phyloP scores from a whole-genome alignment of 92 coral and sea anemone genomes.

The Porites cylindrica region DNA sequence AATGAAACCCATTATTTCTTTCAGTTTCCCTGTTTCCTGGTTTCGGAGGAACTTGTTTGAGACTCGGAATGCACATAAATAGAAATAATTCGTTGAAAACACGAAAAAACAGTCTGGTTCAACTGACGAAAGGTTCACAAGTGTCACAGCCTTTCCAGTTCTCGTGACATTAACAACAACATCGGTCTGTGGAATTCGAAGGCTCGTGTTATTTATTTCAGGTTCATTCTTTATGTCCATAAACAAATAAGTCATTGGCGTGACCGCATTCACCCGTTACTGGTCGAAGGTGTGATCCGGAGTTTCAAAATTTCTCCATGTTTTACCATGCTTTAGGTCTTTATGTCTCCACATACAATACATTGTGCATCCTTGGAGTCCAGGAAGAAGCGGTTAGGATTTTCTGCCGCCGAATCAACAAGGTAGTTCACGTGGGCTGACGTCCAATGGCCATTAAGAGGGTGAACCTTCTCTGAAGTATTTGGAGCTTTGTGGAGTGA shows the following conservation, averaged over 20 bases:
- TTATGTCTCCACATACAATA: conserved; percentile 50
- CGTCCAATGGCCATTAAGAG: conserved; percentile 63
- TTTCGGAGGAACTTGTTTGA: conserved; percentile 55
- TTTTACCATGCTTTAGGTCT: conserved; percentile 63
- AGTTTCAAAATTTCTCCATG: conserved; percentile 54
- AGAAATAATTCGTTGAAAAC: conserved; percentile 62
- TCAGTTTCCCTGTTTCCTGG: conserved; percentile 65
- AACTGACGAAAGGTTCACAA: conserved; percentile 42
- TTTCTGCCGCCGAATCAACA: conserved; percentile 60
- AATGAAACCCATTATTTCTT: conserved; percentile 58
- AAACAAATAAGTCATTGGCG: conserved; percentile 78
- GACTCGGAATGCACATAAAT: conserved; percentile 40
- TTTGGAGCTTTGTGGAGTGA: conserved; percentile 52
- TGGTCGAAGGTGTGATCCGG: conserved; percentile 66
- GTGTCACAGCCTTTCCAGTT: conserved; percentile 64
- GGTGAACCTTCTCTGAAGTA: conserved; percentile 42
- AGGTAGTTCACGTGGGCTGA: conserved; percentile 56
- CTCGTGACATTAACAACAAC: conserved; percentile 44
- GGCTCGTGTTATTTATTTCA: background rate
- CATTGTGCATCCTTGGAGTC: conserved; percentile 57
- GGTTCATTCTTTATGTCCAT: conserved; percentile 29
- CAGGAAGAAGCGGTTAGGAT: conserved; percentile 21
- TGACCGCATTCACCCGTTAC: conserved; percentile 55
- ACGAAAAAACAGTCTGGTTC: conserved; percentile 54
- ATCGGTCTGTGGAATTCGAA: background rate